Evolutionary conservation across 2,113 vertebrate species (phyloP), one percentile per base, ranked within the genome.

Genomic region (Cervus canadensis): DNA sequence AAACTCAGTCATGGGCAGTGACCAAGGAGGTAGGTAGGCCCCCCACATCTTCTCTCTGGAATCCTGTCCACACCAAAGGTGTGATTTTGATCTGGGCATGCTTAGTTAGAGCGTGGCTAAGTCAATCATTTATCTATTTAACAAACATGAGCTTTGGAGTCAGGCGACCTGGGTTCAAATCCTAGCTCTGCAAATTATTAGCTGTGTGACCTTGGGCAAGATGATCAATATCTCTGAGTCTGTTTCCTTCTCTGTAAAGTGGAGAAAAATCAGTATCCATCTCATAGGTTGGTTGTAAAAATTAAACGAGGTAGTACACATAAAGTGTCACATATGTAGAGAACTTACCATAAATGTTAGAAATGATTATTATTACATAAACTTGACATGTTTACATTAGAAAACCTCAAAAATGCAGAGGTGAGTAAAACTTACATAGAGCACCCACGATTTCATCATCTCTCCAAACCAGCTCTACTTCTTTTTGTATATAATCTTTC

Each of bases 361-460:
- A 11, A n/a, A 48, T 92, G 25, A 84, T 94, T 57, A 91, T 86
- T 64, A 91, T 26, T 59, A 59, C 7, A n/a, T 7, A 78, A 60
- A 15, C 1, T 81, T 59, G 59, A 45, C 28, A 76, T 43, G 23
- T 56, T 92, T 92, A 84, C 43, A 21, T 11, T n/a, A 95, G 92
- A 93, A 96, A 96, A 95, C 26, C 33, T 76, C 60, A 89, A 93
- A 90, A 93, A 71, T 36, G n/a, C 12, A 91, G 36, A 86, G 15
- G 54, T 40, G 40, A 36, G 6, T 59, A 94, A 64, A 36, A 33
- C 19, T 93, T 45, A 52, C 26, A 57, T 85, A 85, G 91, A 89
- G 45, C 11, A 2, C 9, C 40, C n/a, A 13, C 33, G 82, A 95
- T 52, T 67, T 78, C 54, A 78, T 25, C 30, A 83, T 79, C 87